phyloP scores from a whole-genome alignment of 2,797 vertebrate genomes.

The Cephalopachus bancanus region DNA sequence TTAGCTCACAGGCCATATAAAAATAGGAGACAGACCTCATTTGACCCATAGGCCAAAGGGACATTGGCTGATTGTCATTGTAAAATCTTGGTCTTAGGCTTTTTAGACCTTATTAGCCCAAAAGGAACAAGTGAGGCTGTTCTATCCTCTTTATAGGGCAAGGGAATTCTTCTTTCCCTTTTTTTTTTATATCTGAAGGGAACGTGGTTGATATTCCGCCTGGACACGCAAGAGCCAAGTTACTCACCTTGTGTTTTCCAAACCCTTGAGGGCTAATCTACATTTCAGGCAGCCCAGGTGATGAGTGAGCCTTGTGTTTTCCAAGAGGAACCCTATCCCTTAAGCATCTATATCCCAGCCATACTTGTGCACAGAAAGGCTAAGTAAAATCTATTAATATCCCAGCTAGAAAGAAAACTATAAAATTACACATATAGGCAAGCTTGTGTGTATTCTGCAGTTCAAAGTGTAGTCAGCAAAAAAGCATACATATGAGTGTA shows the following conservation, averaged over 20 bases:
- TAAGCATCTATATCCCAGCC: constrained; percentile 77
- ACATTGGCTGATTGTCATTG: neutral
- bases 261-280: neutral
- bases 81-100: neutral
- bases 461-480: constrained; percentile 86
- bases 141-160: neutral
- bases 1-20: neutral
- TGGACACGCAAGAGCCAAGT: constrained; percentile 45
- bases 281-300: constrained; percentile 65
- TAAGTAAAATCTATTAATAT: constrained; percentile 84
- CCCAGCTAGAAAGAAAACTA: constrained; percentile 84
- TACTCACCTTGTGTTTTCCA: constrained; percentile 58
- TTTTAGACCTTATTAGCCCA: neutral
- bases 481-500: constrained; percentile 83
- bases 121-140: neutral
- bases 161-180: constrained; percentile 13
- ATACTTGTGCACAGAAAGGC: constrained; percentile 73
- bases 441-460: constrained; percentile 78
- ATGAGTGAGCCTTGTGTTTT: constrained; percentile 74
- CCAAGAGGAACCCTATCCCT: constrained; percentile 60
- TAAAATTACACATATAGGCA: constrained; percentile 85
- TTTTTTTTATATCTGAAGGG: neutral
- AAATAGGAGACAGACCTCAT: neutral
- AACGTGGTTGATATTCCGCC: neutral
- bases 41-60: neutral